Base-by-base conservation (phyloP, 1,140 invertebrate genomes). In the Araneus ventricosus region DNA sequence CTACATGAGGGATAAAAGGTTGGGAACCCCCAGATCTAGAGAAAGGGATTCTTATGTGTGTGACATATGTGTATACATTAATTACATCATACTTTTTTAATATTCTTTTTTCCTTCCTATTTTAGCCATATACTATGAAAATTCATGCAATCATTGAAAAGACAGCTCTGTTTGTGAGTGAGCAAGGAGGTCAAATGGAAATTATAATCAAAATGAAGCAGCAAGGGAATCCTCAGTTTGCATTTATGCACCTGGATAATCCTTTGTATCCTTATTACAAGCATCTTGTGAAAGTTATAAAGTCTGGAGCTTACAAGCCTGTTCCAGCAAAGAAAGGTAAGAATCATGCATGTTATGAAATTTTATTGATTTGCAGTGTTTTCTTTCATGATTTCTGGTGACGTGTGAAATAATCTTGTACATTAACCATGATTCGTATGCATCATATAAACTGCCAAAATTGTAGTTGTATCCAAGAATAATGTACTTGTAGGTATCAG, bases 131-230 rank as follows among this genome's bases (percentile, higher is more conserved):
- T 94, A 98, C 97, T 8, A 97, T 97, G 94, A 99, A 99, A 95
- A 96, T 98, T 94, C 98, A 99, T 95, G 97, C 98, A 6, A 98
- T 99, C 88, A 99, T 99, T 95, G 98, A 99, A 95, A 99, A 99
- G 96, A 99, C 99, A 0, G 99, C 99, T 0, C 96, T 97, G 85
- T 99, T 99, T 96, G 98, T 99, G 94, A 97, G 97, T 93, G 96
- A 97, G 75, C 99, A 99, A 95, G 99, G 99, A 0, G 96, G 97
- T 52, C 99, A 99, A 96, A 99, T 99, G 99, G 99, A 99, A 96
- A 99, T 99, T 88, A 96, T 99, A 0, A 97, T 99, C 90, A 99
- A 99, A 96, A 98, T 98, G 14, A 99, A 99, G 95, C 99, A 99
- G 95, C 96, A 98, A 0, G 97, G 97, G 94, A 99, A 99, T 96